These are phyloP conservation scores for Myoxocephalus aenaeus DNA, from an alignment of 2,797 vertebrate species.

Conservation along the genomic window DNA sequence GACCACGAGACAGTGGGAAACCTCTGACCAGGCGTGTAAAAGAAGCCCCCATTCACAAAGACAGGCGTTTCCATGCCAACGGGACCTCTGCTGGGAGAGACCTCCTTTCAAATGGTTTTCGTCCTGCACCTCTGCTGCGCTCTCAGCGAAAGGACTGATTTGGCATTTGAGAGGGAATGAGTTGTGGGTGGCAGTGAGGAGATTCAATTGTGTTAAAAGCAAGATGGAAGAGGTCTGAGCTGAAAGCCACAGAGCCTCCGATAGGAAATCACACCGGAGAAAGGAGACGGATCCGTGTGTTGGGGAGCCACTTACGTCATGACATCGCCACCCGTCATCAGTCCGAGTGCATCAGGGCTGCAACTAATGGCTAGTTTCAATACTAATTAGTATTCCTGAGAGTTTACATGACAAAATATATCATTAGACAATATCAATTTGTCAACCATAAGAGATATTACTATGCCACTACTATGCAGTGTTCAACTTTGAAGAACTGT, in stretches of 20 bases:
- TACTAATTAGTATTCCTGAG: not conserved
- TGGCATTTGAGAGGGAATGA: conserved; percentile 55
- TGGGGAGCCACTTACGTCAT: not conserved
- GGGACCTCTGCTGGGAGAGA: conserved; percentile 70
- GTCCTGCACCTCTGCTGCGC: conserved; percentile 64
- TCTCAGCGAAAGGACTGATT: conserved; percentile 54
- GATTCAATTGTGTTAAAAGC: conserved; percentile 64
- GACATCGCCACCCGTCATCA: not conserved
- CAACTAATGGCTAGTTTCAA: not conserved
- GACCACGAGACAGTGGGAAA: conserved; percentile 59
- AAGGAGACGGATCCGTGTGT: not conserved
- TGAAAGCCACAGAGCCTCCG: conserved; percentile 37
- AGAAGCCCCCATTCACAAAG: conserved; percentile 75
- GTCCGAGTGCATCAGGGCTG: not conserved
- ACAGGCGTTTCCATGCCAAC: conserved; percentile 78
- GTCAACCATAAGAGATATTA: not conserved
- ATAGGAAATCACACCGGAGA: conserved; percentile 29
- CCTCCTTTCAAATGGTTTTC: conserved; percentile 65
- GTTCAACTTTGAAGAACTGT: not conserved
- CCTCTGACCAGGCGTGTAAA: conserved; percentile 62
- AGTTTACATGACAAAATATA: not conserved
- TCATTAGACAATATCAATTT: not conserved
- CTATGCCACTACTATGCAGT: not conserved
- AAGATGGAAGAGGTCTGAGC: conserved; percentile 61
- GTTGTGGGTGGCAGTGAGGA: conserved; percentile 58